phyloP scores from a whole-genome alignment of 2,113 vertebrate genomes.

The Pedetes capensis region DNA sequence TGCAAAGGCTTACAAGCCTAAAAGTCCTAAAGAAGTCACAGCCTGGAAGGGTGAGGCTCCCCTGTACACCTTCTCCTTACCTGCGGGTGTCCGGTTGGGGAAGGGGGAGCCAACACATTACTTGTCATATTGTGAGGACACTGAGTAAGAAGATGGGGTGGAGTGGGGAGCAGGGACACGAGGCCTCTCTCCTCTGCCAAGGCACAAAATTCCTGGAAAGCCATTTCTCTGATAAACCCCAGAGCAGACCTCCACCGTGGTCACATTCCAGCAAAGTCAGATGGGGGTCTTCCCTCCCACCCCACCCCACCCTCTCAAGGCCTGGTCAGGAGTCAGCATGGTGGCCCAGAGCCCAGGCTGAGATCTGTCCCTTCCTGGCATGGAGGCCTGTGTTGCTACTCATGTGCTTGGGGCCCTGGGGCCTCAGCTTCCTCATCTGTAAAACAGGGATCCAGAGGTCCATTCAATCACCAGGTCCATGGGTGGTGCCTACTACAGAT shows the following conservation, averaged over 20 bases:
- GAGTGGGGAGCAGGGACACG: neutral
- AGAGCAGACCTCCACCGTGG: neutral
- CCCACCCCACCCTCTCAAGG: neutral
- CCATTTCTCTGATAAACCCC: neutral
- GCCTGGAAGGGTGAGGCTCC: neutral
- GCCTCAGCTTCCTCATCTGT: neutral
- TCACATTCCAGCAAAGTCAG: neutral
- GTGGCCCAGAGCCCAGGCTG: neutral
- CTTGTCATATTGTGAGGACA: neutral
- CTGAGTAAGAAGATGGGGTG: neutral
- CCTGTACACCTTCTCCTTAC: neutral
- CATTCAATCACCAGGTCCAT: neutral
- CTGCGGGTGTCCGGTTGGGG: neutral
- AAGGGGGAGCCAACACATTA: neutral
- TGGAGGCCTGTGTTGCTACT: neutral
- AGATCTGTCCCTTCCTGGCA: neutral
- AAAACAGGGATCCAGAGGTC: neutral
- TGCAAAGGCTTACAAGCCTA: constrained; percentile 34
- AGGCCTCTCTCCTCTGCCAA: neutral
- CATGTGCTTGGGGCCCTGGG: neutral
- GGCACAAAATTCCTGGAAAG: constrained; percentile 57
- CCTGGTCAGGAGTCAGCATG: neutral
- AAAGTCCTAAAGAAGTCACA: neutral
- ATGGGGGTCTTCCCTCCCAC: neutral
- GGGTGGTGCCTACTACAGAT: neutral